A percentile compares a stretch with the other conserved stretches of the same genome.
These are phyloP conservation scores for Grapholita molesta DNA, from an alignment of 1,140 invertebrate genomes.

Conservation along the genomic window DNA sequence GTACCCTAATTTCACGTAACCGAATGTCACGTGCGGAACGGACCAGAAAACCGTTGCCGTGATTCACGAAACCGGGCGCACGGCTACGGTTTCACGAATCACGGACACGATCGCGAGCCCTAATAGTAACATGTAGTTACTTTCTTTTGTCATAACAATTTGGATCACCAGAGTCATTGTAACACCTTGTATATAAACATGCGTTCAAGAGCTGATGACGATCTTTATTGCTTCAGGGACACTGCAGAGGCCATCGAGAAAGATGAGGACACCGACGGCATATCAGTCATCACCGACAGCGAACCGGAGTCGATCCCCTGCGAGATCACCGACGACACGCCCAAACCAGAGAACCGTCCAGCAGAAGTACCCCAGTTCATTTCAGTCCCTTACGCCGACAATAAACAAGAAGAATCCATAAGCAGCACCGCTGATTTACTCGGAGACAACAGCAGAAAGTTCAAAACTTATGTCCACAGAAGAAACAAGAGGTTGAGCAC, in stretches of 20 bases:
- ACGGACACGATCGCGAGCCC: too few species aligned
- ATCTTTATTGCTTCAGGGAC: constrained; percentile 32
- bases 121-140: too few species aligned
- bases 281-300: constrained; percentile 71
- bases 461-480: constrained; percentile 73
- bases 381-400: constrained; percentile 31
- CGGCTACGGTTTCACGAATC: too few species aligned
- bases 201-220: not conserved
- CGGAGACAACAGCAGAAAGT: constrained; percentile 48
- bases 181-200: too few species aligned
- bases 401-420: constrained; percentile 37
- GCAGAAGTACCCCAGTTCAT: constrained; percentile 36
- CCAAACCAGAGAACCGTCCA: constrained; percentile 33
- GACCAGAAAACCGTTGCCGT: too few species aligned
- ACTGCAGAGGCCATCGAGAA: constrained; percentile 44
- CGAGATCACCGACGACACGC: constrained; percentile 38
- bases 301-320: constrained; percentile 53
- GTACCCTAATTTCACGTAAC: too few species aligned
- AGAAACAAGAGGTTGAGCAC: constrained; percentile 71
- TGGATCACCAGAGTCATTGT: too few species aligned
- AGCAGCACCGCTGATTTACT: constrained; percentile 49
- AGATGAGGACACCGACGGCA: constrained; percentile 73
- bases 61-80: too few species aligned
- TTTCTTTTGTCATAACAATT: constrained; percentile 4
- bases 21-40: too few species aligned